Evolutionary conservation across 1,140 invertebrate species (phyloP), one percentile per base, ranked within the genome.

Genomic region (Bombus superbus): DNA sequence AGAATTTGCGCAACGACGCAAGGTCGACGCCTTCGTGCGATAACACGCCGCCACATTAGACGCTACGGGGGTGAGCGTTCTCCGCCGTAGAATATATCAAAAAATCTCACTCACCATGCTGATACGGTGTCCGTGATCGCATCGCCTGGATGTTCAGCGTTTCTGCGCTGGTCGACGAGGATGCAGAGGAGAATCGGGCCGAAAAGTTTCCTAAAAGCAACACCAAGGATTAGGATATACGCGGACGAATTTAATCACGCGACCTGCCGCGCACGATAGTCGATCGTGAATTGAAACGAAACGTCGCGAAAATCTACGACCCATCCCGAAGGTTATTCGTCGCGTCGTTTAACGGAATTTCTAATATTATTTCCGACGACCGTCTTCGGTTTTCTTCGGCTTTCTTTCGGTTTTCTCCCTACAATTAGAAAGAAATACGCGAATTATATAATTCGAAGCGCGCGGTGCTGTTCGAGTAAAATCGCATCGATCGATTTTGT

Each of bases 221-320:
- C 38, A 5, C 10, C 5, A 8, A 25, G 6, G 1, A 11, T 59
- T 59, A 42, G 8, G 0, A 18, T n/a, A 69, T 10, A 38, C 68
- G 35, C 3, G 32, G 28, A 53, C 47, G 53, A 66, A 83, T 47
- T 42, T 66, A 10, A 4, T n/a, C 15, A 79, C 78, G 47, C 83
- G 88, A 59, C 68, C 22, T 28, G 44, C 38, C 78, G 57, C 83
- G 78, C 35, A 69, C 66, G 82, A 47, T 64, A 69, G 42, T 35
- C 47, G n/a, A n/a, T 68, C 47, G 64, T n/a, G 22, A 44, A 78
- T 75, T 76, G 59, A 38, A 3, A 18, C 59, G 74, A 32, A n/a
- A 22, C 18, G 10, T 15, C 62, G 62, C 47, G 42, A 25, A 62
- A 42, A 40, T 44, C 59, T 53, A 32, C 59, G 15, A 66, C 18